Base-by-base conservation (phyloP, 2,888 invertebrate genomes). In the Ecliptopera silaceata region DNA sequence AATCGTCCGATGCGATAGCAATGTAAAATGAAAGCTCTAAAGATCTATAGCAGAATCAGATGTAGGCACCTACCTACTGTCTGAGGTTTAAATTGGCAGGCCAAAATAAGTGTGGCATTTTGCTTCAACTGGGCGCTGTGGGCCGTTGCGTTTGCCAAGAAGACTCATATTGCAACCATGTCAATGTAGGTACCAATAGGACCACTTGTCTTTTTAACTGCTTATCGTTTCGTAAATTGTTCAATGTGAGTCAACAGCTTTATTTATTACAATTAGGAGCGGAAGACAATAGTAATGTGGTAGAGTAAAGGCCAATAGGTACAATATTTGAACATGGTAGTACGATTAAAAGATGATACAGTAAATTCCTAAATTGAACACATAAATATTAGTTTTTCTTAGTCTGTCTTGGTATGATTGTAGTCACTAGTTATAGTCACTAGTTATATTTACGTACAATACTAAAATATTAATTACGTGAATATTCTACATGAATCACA, bases 71-170 rank as follows among this genome's bases (percentile, higher is more conserved):
- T 75, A 67, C 57, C 64, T 79, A 69, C 61, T 72, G 76, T 79
- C 73, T 71, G 80, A 79, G 77, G 81, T 86, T 82, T 83, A 80
- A 88, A 88, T 90, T 91, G 90, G 90, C 88, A 86, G 76, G 84
- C 91, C 89, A 87, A 91, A 91, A 91, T 91, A 89, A 92, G 91
- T 88, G 70, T 88, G 88, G 79, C 90, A 91, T 91, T 91, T 90
- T 77, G 91, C 89, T 91, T 80, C 74, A 87, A 84, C 91, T 88
- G 89, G 91, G 90, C 82, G 76, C 84, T 76, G 75, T 68, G 60
- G 64, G 69, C 65, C 66, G 72, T 66, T 66, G 72, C 69, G 69
- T 83, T 68, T 90, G 89, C 89, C 90, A 91, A 91, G 80, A 86
- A 80, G 85, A 82, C 68, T 89, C 88, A 79, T 81, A 78, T 88